Evolutionary conservation across 37 sponge, comb jelly and placozoan genomes (phyloP), one percentile per base, ranked within the genome.

Genomic region (Spongilla lacustris): DNA sequence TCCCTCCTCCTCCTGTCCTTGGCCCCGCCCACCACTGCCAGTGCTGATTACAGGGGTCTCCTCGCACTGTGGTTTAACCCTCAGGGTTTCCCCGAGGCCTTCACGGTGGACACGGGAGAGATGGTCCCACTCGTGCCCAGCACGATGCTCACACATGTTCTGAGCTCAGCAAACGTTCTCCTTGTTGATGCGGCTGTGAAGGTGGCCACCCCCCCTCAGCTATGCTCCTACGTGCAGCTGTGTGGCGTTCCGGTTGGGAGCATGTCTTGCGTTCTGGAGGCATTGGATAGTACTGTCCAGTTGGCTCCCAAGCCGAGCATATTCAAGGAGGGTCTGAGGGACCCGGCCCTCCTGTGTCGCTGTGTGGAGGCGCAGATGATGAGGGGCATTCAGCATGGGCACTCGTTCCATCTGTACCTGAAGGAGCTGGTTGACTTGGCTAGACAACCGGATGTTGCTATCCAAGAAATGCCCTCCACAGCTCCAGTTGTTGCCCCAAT

Each of bases 191-290:
- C 50, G 6, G 32, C 58, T 0, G 58, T 89, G 26, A 31, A 38
- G 58, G 25, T 23, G 28, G 66, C 84, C 25, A 38, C n/a, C 4
- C 83, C 79, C 34, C 36, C 67, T 0, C 76, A 78, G 66, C 67
- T 89, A 25, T 83, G 89, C 30, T 9, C 33, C 24, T 77, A 73
- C 31, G 76, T 92, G 19, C 90, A 92, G 32, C 75, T 48, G 71
- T 92, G 84, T 89, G 92, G 92, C 66, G 84, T 87, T 34, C 85
- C 86, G 4, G 48, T 66, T 31, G 67, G 30, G 19, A 77, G 49
- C 19, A 30, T 84, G 69, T 69, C 81, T 79, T 68, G 38, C 10
- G 25, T 82, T 0, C 71, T 89, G 67, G 38, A 76, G 48, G 71
- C 14, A 11, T 71, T 89, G 68, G 89, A 89, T 36, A 22, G 50